A percentile compares a stretch with the other conserved stretches of the same genome.
Evolutionary conservation across 2,113 vertebrate species (phyloP).

Genomic region (Drymodes brunneopygia): DNA sequence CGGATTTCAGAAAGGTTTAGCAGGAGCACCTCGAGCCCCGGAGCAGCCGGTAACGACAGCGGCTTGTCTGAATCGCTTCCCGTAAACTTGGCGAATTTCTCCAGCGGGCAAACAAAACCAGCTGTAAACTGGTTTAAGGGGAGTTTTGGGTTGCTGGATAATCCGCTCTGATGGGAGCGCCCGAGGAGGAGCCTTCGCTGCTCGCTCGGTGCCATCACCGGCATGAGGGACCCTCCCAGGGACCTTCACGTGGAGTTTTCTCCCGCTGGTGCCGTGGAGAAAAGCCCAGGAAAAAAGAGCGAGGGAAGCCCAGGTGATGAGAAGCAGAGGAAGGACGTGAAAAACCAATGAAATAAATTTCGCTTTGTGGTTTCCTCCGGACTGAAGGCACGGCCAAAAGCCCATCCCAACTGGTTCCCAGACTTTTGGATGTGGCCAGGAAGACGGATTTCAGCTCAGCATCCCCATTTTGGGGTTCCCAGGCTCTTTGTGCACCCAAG

Average conservation of each 20-base stretch:
- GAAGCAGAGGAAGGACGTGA: background rate
- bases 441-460: background rate
- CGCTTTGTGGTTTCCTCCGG: background rate
- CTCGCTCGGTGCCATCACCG: background rate
- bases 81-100: background rate
- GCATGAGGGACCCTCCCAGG: rapidly evolving
- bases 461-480: background rate
- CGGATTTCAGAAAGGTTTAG: background rate
- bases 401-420: rapidly evolving
- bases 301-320: background rate
- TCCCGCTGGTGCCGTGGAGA: background rate
- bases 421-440: rapidly evolving
- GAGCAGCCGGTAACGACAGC: background rate
- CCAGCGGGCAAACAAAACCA: background rate
- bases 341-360: background rate
- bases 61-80: background rate
- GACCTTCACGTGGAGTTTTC: rapidly evolving
- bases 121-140: background rate
- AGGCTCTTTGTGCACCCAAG: background rate
- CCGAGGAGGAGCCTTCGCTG: background rate
- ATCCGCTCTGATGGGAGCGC: constrained; percentile 38
- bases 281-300: background rate
- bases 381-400: rapidly evolving
- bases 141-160: background rate
- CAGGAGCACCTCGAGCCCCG: background rate